These are phyloP conservation scores for Alauda arvensis DNA, from an alignment of 2,797 vertebrate species.

Conservation along the genomic window DNA sequence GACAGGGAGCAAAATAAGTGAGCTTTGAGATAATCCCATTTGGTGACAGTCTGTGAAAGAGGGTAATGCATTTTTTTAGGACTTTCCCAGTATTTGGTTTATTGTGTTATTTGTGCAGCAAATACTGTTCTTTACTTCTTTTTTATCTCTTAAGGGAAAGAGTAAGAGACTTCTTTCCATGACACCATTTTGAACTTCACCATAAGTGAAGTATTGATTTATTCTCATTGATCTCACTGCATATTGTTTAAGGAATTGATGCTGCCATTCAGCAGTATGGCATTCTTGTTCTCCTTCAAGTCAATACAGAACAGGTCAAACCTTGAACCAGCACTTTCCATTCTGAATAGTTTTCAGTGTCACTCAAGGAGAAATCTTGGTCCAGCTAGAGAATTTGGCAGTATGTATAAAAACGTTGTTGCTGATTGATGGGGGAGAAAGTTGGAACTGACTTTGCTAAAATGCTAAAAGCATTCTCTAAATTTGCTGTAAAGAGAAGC, in stretches of 20 bases:
- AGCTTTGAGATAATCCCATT: conserved; percentile 37
- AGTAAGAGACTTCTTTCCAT: not conserved
- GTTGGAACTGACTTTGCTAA: not conserved
- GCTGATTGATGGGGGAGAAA: not conserved
- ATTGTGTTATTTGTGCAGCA: not conserved
- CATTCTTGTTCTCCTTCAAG: not conserved
- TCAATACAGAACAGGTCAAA: not conserved
- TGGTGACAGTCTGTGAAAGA: conserved; percentile 1
- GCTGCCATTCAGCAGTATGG: not conserved
- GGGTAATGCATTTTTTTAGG: not conserved
- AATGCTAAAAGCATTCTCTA: not conserved
- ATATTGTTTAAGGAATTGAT: conserved; percentile 18
- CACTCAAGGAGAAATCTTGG: not conserved
- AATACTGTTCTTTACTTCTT: not conserved
- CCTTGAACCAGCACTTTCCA: not conserved
- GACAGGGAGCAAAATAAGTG: not conserved
- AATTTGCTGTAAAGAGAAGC: not conserved
- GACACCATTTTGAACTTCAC: not conserved
- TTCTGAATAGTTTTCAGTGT: not conserved
- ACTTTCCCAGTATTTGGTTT: not conserved
- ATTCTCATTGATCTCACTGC: conserved; percentile 13
- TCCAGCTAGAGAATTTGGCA: not conserved
- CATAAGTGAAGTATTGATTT: conserved; percentile 22
- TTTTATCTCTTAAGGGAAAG: not conserved
- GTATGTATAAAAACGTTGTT: not conserved